A percentile compares a stretch with the other conserved stretches of the same genome.
Evolutionary conservation across 2,113 vertebrate species (phyloP).

Genomic region (Sinocyclocheilus maitianheensis): DNA sequence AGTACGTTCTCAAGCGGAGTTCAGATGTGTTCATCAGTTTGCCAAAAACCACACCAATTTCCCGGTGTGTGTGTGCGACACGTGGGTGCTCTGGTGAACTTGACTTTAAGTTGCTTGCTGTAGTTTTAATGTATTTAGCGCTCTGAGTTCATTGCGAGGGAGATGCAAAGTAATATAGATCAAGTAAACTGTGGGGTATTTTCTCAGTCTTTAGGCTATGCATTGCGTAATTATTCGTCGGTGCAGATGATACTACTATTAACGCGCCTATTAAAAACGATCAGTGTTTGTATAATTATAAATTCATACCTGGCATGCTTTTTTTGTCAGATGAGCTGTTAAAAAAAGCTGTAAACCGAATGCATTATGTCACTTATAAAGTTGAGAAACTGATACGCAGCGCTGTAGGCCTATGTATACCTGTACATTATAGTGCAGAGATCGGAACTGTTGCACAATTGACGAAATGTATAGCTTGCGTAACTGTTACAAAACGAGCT

Average conservation of each 20-base stretch:
- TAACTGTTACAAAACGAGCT: conserved; percentile 62
- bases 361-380: not conserved
- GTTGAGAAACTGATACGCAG: not conserved
- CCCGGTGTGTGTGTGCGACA: conserved; percentile 32
- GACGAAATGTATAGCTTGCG: conserved; percentile 61
- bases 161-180: not conserved
- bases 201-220: not conserved
- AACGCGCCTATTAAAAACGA: not conserved
- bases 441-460: not conserved
- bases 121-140: not conserved
- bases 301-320: not conserved
- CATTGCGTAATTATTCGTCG: not conserved
- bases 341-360: not conserved
- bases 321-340: too few relatives aligned
- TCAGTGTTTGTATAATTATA: not conserved
- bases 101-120: not conserved
- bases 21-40: conserved; percentile 24
- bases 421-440: not conserved
- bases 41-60: conserved; percentile 36
- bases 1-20: not conserved
- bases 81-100: conserved; percentile 51
- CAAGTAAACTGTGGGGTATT: not conserved
- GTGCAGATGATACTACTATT: not conserved
- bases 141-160: not conserved
- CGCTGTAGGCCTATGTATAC: not conserved